Percentiles rank a stretch among this genome's conserved stretches.
phyloP scores from a whole-genome alignment of 2,113 vertebrate species.

The Lates calcarifer region DNA sequence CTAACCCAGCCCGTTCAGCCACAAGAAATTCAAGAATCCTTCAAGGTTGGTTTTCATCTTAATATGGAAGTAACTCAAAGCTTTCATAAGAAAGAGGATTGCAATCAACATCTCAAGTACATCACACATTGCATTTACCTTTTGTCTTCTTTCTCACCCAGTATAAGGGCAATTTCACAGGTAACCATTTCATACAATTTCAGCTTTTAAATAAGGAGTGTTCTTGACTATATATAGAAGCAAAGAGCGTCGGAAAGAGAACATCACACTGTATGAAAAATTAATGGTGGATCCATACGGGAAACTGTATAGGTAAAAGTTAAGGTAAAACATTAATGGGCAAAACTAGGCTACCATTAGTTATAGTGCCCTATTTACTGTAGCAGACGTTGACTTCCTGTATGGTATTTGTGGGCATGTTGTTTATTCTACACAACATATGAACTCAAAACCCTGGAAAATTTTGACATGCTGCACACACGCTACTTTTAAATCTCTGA shows the following conservation, averaged over 20 bases:
- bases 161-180: neutral
- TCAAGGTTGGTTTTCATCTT: conserved; percentile 39
- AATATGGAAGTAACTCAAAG: conserved; percentile 15
- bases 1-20: conserved; percentile 22
- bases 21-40: conserved; percentile 19
- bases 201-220: conserved; percentile 34
- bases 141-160: neutral
- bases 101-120: neutral
- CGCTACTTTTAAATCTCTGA: neutral
- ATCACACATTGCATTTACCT: neutral
- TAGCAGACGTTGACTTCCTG: conserved; percentile 2
- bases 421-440: conserved; percentile 17
- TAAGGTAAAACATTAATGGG: conserved; percentile 68
- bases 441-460: conserved; percentile 4
- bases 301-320: conserved; percentile 52
- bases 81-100: neutral
- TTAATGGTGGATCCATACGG: conserved; percentile 58
- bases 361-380: conserved; percentile 50
- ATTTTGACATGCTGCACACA: conserved; percentile 2
- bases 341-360: conserved; percentile 55
- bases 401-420: conserved; percentile 41
- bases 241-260: conserved; percentile 23
- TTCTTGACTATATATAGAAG: conserved; percentile 44
- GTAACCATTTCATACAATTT: conserved; percentile 17
- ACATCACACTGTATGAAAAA: conserved; percentile 57